phyloP scores from a whole-genome alignment of 2,113 vertebrate species.

The Rattus norvegicus region DNA sequence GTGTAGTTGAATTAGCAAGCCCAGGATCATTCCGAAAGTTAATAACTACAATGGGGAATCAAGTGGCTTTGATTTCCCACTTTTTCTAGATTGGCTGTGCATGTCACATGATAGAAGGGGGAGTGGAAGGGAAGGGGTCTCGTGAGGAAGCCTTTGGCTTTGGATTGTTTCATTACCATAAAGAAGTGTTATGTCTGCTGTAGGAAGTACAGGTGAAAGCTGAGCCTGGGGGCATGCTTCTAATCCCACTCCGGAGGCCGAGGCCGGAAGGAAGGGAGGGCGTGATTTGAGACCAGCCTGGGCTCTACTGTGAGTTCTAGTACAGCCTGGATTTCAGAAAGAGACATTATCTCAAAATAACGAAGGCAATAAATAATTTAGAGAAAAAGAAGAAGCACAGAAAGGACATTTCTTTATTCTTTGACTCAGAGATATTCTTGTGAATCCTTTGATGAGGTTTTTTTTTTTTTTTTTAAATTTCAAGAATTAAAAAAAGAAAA shows the following conservation, averaged over 20 bases:
- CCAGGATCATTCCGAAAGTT: slow-evolving; percentile 49
- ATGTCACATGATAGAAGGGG: neutral
- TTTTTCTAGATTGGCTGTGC: slow-evolving; percentile 26
- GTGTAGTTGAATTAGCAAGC: slow-evolving; percentile 75
- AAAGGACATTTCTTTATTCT: neutral
- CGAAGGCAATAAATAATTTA: neutral
- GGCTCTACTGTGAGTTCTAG: neutral
- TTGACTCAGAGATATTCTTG: neutral
- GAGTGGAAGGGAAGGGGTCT: neutral
- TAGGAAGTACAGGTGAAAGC: neutral
- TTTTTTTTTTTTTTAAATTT: neutral
- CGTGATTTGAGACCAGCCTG: neutral
- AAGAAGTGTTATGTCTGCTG: slow-evolving; percentile 8
- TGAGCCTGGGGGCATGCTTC: neutral
- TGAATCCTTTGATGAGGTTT: neutral
- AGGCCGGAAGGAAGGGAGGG: neutral
- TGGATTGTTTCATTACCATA: neutral
- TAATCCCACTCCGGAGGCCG: neutral
- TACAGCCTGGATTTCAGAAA: neutral
- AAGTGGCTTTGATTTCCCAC: slow-evolving; percentile 33
- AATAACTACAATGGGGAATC: slow-evolving; percentile 72
- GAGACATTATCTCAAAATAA: neutral
- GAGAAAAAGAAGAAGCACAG: neutral
- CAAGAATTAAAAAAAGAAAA: neutral
- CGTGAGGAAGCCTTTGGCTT: neutral